Evolutionary conservation across 1,140 invertebrate species (phyloP).

Genomic region (Solen grandis): DNA sequence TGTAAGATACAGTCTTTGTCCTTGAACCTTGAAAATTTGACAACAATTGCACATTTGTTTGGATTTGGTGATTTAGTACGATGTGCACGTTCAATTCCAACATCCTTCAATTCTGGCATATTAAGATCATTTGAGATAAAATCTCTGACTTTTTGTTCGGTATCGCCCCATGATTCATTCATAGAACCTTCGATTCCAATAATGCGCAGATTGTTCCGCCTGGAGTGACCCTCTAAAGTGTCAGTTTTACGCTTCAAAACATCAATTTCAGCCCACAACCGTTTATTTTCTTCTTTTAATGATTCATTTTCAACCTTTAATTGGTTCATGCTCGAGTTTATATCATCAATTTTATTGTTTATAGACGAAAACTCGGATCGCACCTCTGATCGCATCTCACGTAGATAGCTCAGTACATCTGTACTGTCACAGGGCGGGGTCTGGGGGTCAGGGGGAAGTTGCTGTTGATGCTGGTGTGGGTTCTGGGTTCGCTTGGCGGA

Average conservation of each 20-base stretch:
- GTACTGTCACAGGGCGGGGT: not conserved
- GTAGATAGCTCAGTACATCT: conserved; percentile 10
- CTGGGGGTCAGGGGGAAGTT: too few relatives aligned
- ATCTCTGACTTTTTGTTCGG: conserved; percentile 4
- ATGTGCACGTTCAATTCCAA: conserved; percentile 8
- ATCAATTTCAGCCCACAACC: not conserved
- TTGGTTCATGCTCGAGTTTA: conserved; percentile 4
- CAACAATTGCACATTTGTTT: conserved; percentile 8
- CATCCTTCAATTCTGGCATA: conserved; percentile 9
- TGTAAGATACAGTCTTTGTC: too few relatives aligned
- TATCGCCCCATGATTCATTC: conserved; percentile 10
- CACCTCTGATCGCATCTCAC: conserved; percentile 16
- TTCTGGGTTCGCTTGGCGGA: not conserved
- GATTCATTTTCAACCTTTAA: conserved; percentile 23
- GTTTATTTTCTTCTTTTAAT: conserved; percentile 8
- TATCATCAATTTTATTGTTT: conserved; percentile 24
- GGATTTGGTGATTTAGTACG: not conserved
- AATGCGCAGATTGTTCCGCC: conserved; percentile 15
- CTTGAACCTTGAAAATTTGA: not conserved
- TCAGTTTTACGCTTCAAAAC: conserved; percentile 14
- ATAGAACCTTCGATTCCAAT: conserved; percentile 1
- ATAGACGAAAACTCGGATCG: conserved; percentile 13
- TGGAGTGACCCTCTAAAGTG: conserved; percentile 11
- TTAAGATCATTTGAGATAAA: conserved; percentile 10
- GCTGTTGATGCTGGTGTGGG: not conserved